A percentile compares a stretch with the other conserved stretches of the same genome.
Evolutionary conservation across 2,113 vertebrate genomes (phyloP).

Genomic region (Lycaon pictus): DNA sequence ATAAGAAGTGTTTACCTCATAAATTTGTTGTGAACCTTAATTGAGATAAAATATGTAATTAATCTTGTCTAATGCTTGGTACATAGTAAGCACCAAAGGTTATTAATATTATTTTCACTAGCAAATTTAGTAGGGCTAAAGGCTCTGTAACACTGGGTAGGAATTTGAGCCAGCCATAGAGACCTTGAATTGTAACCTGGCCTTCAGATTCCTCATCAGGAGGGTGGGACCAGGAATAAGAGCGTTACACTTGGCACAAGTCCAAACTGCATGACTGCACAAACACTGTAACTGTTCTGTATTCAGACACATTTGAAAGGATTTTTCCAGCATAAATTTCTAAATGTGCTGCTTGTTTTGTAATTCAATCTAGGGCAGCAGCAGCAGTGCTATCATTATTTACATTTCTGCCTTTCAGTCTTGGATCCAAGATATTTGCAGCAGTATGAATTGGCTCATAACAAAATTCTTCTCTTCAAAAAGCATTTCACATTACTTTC

Average conservation of each 20-base stretch:
- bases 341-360: conserved; percentile 84
- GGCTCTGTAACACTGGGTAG: conserved; percentile 38
- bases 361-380: conserved; percentile 81
- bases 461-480: conserved; percentile 73
- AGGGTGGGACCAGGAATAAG: conserved; percentile 76
- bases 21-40: conserved; percentile 38
- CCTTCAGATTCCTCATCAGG: conserved; percentile 78
- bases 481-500: conserved; percentile 57
- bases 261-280: conserved; percentile 83
- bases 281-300: conserved; percentile 84
- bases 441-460: conserved; percentile 68
- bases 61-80: conserved; percentile 27
- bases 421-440: conserved; percentile 72
- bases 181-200: conserved; percentile 77
- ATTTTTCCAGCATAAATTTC: conserved; percentile 83
- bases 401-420: conserved; percentile 78
- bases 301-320: conserved; percentile 83
- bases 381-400: conserved; percentile 81
- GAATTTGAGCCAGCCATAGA: conserved; percentile 62
- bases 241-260: conserved; percentile 75
- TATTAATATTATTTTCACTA: conserved; percentile 60
- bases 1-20: not conserved
- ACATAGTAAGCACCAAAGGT: conserved; percentile 42
- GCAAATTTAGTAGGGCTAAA: conserved; percentile 41
- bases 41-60: conserved; percentile 57